Conservation (phyloP, 2,113 vertebrate genomes). For the Oxyura jamaicensis region DNA sequence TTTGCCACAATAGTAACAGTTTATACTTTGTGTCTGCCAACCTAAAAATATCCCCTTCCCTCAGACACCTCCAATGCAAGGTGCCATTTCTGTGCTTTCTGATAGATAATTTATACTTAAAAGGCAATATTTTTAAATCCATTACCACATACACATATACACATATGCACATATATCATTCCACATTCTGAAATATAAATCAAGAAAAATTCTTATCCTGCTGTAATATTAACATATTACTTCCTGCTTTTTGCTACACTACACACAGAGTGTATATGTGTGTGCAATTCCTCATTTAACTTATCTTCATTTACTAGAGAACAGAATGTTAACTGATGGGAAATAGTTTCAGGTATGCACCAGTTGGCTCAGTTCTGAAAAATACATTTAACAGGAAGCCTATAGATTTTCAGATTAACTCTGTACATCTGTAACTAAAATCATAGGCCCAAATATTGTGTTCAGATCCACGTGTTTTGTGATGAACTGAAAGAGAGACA, state of each 20-base stretch:
- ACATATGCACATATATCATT: background rate
- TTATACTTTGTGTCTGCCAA: background rate
- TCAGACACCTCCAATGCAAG: background rate
- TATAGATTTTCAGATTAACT: background rate
- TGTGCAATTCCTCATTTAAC: background rate
- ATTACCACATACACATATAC: background rate
- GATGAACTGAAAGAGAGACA: background rate
- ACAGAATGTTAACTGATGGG: background rate
- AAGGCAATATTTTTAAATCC: background rate
- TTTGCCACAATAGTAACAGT: background rate
- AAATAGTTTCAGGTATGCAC: background rate
- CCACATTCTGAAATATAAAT: background rate
- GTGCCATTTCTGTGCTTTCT: background rate
- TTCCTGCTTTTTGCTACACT: background rate
- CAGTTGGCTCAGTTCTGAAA: background rate
- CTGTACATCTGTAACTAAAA: background rate
- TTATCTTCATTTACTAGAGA: background rate
- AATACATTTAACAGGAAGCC: background rate
- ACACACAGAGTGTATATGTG: background rate
- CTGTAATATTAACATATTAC: background rate
- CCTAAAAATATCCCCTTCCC: constrained; percentile 13
- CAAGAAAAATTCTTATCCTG: background rate
- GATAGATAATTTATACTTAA: background rate
- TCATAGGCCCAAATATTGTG: background rate
- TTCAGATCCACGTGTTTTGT: background rate